These are phyloP conservation scores for Belgica antarctica DNA, from an alignment of 2,888 invertebrate genomes.

Conservation along the genomic window DNA sequence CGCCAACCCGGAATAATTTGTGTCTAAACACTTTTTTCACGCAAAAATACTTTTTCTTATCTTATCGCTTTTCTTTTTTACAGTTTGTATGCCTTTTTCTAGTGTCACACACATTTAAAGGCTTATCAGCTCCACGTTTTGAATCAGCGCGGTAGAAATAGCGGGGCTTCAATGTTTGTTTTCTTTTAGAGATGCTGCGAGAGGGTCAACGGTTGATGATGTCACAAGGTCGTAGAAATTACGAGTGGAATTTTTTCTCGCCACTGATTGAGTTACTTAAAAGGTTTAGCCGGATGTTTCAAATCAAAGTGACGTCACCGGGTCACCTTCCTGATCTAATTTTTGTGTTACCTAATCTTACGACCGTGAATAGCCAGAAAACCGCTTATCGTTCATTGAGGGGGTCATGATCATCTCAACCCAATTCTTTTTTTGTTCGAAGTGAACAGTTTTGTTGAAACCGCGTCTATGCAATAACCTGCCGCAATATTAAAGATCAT, in stretches of 20 bases:
- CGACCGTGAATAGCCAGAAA: slow-evolving; percentile 1
- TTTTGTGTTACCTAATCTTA: too few relatives aligned
- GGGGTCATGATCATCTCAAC: not conserved
- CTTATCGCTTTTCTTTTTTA: slow-evolving; percentile 5
- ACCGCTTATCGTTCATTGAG: slow-evolving; percentile 9
- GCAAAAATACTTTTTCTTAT: slow-evolving; percentile 15
- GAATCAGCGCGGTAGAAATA: not conserved
- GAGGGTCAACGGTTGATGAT: too few relatives aligned
- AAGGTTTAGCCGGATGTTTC: too few relatives aligned
- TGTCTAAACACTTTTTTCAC: not conserved
- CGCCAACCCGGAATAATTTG: not conserved
- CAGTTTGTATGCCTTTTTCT: not conserved
- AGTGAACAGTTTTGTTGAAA: not conserved
- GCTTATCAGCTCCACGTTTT: not conserved
- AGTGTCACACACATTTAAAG: slow-evolving; percentile 15
- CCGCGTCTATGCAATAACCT: slow-evolving; percentile 9
- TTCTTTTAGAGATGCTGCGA: too few relatives aligned
- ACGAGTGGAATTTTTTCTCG: too few relatives aligned
- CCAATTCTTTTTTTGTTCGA: not conserved
- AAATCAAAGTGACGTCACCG: too few relatives aligned
- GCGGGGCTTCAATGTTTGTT: too few relatives aligned
- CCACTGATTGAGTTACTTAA: too few relatives aligned
- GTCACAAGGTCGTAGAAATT: too few relatives aligned
- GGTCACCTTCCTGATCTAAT: too few relatives aligned
- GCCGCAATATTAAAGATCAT: not conserved